A percentile compares a stretch with the other conserved stretches of the same genome.
These are phyloP conservation scores for Protobothrops flavoviridis DNA, from an alignment of 2,113 vertebrate genomes.

Conservation along the genomic window DNA sequence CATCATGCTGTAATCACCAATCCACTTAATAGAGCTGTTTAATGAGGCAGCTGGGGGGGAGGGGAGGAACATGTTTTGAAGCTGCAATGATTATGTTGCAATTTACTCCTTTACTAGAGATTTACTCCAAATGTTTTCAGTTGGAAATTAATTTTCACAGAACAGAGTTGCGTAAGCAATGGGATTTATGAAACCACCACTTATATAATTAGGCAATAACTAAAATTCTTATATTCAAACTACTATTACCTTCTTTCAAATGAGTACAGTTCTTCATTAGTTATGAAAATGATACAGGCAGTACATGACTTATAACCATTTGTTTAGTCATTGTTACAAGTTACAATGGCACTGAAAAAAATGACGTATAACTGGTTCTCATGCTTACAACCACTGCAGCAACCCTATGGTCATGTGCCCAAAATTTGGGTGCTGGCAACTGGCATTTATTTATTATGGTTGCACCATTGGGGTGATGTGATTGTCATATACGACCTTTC, in stretches of 20 bases:
- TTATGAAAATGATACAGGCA: background rate
- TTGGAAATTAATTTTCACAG: background rate
- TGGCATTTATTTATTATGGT: background rate
- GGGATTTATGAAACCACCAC: background rate
- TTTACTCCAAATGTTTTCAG: background rate
- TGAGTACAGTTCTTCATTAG: background rate
- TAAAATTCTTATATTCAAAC: background rate
- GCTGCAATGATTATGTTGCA: background rate
- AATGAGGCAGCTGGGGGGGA: background rate
- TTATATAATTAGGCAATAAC: background rate
- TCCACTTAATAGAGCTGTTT: background rate
- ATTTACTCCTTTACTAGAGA: background rate
- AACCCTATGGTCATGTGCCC: background rate
- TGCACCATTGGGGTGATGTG: background rate
- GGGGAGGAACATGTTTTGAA: background rate
- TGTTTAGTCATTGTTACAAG: background rate
- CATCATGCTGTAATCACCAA: background rate
- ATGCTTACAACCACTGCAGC: background rate
- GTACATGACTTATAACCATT: background rate
- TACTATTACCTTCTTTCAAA: background rate
- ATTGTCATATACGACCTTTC: background rate
- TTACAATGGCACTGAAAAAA: background rate
- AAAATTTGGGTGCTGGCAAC: background rate
- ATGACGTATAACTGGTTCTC: background rate
- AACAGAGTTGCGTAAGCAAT: background rate